Conservation (phyloP, 1,140 invertebrate genomes). For the Bombyx mandarina region DNA sequence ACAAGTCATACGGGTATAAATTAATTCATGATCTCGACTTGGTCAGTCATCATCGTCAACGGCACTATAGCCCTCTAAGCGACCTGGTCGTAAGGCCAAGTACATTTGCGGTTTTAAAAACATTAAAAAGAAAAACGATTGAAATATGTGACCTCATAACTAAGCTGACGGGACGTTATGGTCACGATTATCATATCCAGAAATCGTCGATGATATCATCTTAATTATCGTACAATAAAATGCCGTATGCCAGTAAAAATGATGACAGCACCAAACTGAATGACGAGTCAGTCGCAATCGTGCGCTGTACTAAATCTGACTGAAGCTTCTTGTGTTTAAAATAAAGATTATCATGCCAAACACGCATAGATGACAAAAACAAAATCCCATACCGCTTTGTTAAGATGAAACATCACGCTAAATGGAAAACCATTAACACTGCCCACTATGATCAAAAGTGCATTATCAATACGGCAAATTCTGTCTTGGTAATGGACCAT, state of each 20-base stretch:
- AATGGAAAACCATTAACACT: slow-evolving; percentile 41
- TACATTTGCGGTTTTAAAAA: slow-evolving; percentile 12
- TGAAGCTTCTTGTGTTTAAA: slow-evolving; percentile 28
- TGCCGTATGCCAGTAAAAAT: slow-evolving; percentile 35
- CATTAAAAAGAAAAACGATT: slow-evolving; percentile 29
- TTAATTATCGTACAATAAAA: slow-evolving; percentile 42
- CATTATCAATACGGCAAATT: too few relatives aligned
- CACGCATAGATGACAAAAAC: slow-evolving; percentile 49
- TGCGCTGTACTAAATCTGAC: slow-evolving; percentile 19
- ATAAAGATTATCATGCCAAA: slow-evolving; percentile 41
- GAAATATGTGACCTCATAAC: slow-evolving; percentile 47
- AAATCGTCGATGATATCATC: slow-evolving; percentile 49
- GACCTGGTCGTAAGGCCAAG: too few relatives aligned
- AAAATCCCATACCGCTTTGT: slow-evolving; percentile 44
- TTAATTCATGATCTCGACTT: too few relatives aligned
- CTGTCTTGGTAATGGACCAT: slow-evolving; percentile 24
- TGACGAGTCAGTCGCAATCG: slow-evolving; percentile 39
- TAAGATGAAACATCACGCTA: slow-evolving; percentile 40
- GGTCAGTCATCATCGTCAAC: too few relatives aligned
- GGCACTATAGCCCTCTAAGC: too few relatives aligned
- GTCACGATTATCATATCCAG: slow-evolving; percentile 46
- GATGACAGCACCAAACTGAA: slow-evolving; percentile 44
- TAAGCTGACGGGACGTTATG: slow-evolving; percentile 37
- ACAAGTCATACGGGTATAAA: too few relatives aligned
- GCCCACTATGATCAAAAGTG: slow-evolving; percentile 22